phyloP scores from a whole-genome alignment of 2,888 invertebrate species.

The Smittia sp. region DNA sequence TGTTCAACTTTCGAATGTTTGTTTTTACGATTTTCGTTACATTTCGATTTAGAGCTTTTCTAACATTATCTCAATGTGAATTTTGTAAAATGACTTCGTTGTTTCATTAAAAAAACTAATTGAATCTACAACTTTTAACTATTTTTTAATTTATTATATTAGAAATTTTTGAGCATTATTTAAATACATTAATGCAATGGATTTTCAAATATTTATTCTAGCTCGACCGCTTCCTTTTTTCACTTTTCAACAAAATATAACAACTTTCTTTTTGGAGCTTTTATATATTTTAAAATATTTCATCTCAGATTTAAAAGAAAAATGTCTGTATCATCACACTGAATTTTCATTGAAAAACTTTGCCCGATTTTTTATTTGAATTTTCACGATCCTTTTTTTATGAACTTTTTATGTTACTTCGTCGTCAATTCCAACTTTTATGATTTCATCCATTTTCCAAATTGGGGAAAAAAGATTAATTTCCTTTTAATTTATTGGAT shows the following conservation, averaged over 20 bases:
- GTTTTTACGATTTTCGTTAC: background rate
- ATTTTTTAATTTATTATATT: background rate
- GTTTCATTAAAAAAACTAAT: too few relatives aligned
- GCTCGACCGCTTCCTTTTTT: background rate
- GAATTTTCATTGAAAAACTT: conserved; percentile 4
- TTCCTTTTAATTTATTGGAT: background rate
- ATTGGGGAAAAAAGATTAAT: background rate
- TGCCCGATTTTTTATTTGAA: background rate
- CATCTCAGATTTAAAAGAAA: conserved; percentile 26
- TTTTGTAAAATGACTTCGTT: too few relatives aligned
- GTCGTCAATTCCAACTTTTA: background rate
- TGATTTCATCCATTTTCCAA: background rate
- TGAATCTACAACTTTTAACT: too few relatives aligned
- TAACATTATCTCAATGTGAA: background rate
- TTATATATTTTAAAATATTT: conserved; percentile 35
- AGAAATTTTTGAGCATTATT: background rate
- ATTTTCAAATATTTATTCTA: too few relatives aligned
- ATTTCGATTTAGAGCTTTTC: background rate
- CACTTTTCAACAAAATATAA: background rate
- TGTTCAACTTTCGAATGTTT: background rate
- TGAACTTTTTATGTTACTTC: background rate
- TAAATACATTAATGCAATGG: background rate
- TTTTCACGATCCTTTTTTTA: background rate
- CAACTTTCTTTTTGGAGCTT: conserved; percentile 31
- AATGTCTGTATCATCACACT: background rate